Base-by-base conservation (phyloP, 2,888 invertebrate species). In the Cryptocheilus praepositus region DNA sequence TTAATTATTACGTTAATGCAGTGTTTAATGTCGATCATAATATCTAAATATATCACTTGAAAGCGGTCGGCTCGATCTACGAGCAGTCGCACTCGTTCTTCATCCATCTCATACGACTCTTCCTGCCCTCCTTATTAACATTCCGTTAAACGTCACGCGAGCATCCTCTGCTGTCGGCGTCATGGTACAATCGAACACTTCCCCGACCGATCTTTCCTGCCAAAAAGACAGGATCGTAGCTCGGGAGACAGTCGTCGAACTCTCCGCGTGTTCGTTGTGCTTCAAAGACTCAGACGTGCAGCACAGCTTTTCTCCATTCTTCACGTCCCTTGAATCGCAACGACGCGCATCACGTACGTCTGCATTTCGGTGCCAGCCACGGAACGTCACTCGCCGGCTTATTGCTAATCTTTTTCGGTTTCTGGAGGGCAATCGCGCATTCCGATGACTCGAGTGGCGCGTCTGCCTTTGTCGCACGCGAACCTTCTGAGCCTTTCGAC, bases 41-140 rank as follows among this genome's bases (percentile, higher is more conserved):
- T 80, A 83, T 80, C 79, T 83, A 83, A 79, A 81, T 82, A 82
- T 81, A 84, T 83, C 83, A 82, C 84, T 81, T 81, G 77, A 84
- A 85, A 83, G 80, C 82, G 77, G 74, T 82, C 81, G 61, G 77
- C 83, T 84, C 84, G 83, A 82, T 82, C 82, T 78, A 82, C 83
- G 82, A 84, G 84, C 80, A 72, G 64, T 80, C 77, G 76, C 78
- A 73, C 73, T 80, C 78, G 78, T 73, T 67, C 72, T 61, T 78
- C 64, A 66, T 55, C 51, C 43, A 46, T 52, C 45, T 69, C 51
- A 36, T 60, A n/a, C 61, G 61, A 45, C 46, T 25, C 22, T 54
- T 22, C 16, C 18, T 22, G 13, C 44, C 25, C 22, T 3, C 36
- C 46, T 36, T 8, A 15, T 21, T 28, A n/a, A 28, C 4, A n/a